phyloP scores from a whole-genome alignment of 2,888 invertebrate species.

The Athalia cordata region DNA sequence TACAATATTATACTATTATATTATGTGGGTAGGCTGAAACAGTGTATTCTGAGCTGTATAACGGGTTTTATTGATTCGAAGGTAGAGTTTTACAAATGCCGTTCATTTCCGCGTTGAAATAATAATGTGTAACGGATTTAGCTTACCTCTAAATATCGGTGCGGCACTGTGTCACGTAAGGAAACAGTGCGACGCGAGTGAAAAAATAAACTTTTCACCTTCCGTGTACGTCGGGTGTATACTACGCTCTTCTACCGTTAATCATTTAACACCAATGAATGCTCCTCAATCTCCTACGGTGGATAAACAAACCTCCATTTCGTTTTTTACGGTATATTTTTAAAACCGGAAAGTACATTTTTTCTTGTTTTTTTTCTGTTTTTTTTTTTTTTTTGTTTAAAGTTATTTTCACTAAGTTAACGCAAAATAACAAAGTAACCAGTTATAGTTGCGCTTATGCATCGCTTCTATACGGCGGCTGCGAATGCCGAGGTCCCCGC shows the following conservation, averaged over 20 bases:
- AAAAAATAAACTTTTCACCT: slow-evolving; percentile 10
- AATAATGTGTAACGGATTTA: background rate
- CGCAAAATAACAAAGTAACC: slow-evolving; percentile 23
- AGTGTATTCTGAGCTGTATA: slow-evolving; percentile 24
- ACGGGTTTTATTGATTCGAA: slow-evolving; percentile 37
- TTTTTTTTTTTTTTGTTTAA: background rate
- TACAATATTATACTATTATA: background rate
- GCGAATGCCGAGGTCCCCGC: slow-evolving; percentile 44
- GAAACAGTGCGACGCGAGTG: slow-evolving; percentile 12
- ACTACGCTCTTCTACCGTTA: background rate
- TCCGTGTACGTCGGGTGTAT: slow-evolving; percentile 4
- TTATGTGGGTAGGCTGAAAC: background rate
- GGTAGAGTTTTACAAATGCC: slow-evolving; percentile 26
- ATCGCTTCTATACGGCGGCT: slow-evolving; percentile 36
- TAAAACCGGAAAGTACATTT: background rate
- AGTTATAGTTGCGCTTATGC: slow-evolving; percentile 29
- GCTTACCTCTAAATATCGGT: slow-evolving; percentile 13
- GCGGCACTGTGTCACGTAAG: background rate
- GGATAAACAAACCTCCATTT: background rate
- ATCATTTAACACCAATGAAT: slow-evolving; percentile 1
- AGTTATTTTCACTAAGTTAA: background rate
- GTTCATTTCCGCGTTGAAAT: slow-evolving; percentile 9
- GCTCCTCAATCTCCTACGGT: background rate
- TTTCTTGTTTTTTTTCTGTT: background rate
- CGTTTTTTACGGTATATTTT: background rate